Base-by-base conservation (phyloP, 1,140 invertebrate genomes). In the Anthonomus grandis region DNA sequence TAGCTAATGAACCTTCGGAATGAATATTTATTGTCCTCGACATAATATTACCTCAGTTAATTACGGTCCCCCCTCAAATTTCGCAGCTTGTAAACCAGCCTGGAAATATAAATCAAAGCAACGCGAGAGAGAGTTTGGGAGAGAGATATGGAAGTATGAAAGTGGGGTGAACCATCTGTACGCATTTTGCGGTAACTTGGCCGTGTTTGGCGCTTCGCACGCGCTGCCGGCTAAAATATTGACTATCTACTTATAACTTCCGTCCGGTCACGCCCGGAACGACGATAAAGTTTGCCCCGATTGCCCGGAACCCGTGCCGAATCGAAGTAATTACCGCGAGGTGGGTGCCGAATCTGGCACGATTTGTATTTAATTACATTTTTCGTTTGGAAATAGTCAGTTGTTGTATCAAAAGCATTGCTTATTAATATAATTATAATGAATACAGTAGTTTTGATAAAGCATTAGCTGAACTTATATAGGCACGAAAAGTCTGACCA, bases 161-260 rank as follows among this genome's bases (percentile, higher is more conserved):
- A 21, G 44, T 4, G 21, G 21, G 46, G 34, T 48, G 45, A 46
- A 49, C 45, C 54, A 57, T 57, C 54, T 58, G 56, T 25, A 58
- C 56, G 56, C 56, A 58, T 58, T 58, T 58, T 57, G 55, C 47
- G 55, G 55, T 38, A 46, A 50, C 53, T 47, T 56, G 44, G 53
- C 44, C 45, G 17, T 48, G 55, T 39, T 50, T 46, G 22, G n/a
- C 37, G 47, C 48, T 50, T 25, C 56, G 56, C 56, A 58, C 56
- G 56, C 56, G 47, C 39, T 58, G 22, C 27, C 19, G 12, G 31
- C 56, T 58, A 38, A 58, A 58, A 53, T 58, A 58, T 51, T 52
- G 56, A 58, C 47, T 58, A 58, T 58, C 48, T 51, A 58, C 56
- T 58, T 58, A 58, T 58, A 58, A 52, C 56, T 58, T 58, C 56